Evolutionary conservation across 2,113 vertebrate species (phyloP).

Genomic region (Arvicanthis niloticus): DNA sequence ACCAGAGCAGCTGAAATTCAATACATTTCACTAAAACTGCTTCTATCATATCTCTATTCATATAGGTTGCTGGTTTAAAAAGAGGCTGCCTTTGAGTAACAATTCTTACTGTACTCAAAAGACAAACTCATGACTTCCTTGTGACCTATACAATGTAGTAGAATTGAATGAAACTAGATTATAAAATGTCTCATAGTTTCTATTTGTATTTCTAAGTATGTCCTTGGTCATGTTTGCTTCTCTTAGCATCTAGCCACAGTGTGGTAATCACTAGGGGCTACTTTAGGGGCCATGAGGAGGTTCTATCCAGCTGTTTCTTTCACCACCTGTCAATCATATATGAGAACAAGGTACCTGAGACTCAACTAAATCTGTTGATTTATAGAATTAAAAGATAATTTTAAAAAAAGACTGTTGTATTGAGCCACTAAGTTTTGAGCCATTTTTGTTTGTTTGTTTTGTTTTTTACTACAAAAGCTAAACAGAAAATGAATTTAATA

Average conservation of each 20-base stretch:
- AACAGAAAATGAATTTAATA: conserved; percentile 16
- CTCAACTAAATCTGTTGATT: neutral
- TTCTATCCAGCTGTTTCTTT: neutral
- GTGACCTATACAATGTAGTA: neutral
- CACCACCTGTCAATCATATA: neutral
- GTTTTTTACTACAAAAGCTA: neutral
- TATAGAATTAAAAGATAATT: neutral
- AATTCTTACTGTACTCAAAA: neutral
- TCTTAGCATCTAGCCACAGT: neutral
- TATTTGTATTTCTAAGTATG: neutral
- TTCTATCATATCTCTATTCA: neutral
- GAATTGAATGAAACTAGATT: neutral
- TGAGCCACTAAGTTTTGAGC: neutral
- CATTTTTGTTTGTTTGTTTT: neutral
- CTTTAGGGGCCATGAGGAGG: neutral
- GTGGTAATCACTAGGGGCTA: neutral
- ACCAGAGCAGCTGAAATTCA: neutral
- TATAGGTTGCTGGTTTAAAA: neutral
- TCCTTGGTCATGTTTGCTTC: neutral
- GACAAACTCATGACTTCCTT: neutral
- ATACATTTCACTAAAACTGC: neutral
- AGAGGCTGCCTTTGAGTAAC: neutral
- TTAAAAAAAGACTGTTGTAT: neutral
- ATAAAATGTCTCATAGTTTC: neutral
- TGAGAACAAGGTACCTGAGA: neutral